Percentiles rank a stretch among this genome's conserved stretches.
Conservation (phyloP, 2,797 vertebrate genomes). For the Paguma larvata region DNA sequence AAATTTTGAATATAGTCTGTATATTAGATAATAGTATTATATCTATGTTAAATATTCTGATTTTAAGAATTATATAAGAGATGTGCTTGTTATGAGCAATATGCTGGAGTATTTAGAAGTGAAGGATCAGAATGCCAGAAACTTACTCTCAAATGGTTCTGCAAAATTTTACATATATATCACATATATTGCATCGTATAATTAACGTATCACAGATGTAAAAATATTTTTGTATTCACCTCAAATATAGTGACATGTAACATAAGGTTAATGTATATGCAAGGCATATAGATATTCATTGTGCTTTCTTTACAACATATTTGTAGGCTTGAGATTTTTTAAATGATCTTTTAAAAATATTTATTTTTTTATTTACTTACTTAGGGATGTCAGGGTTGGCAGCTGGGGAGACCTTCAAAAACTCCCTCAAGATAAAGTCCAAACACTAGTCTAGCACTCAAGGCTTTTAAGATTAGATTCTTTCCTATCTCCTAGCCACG, state of each 20-base stretch:
- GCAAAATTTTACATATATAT: background rate
- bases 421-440: background rate
- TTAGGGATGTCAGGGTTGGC: background rate
- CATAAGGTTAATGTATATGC: background rate
- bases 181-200: background rate
- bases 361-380: background rate
- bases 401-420: background rate
- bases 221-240: background rate
- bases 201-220: background rate
- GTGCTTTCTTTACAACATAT: background rate
- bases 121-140: background rate
- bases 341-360: background rate
- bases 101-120: background rate
- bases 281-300: background rate
- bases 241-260: background rate
- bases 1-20: background rate
- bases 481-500: background rate
- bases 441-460: background rate
- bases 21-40: background rate
- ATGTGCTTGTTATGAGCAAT: background rate
- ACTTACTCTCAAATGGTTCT: background rate
- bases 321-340: background rate
- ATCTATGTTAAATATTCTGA: background rate
- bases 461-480: background rate
- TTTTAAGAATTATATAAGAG: background rate